A percentile compares a stretch with the other conserved stretches of the same genome.
Evolutionary conservation across 2,113 vertebrate genomes (phyloP).

Genomic region (Hippolais icterina): DNA sequence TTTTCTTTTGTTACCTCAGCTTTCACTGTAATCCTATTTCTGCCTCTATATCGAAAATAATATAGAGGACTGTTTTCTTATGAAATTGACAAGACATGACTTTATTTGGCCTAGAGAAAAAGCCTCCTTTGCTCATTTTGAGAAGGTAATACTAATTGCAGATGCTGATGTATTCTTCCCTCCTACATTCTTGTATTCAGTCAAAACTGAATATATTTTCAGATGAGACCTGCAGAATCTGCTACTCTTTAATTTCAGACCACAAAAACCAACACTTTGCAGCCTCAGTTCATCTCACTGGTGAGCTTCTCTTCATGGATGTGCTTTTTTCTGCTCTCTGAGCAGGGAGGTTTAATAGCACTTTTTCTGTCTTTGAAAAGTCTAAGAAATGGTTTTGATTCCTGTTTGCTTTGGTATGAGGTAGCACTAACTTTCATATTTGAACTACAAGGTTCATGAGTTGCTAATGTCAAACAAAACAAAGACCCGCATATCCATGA

Average conservation of each 20-base stretch:
- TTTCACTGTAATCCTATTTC: slow-evolving; percentile 2
- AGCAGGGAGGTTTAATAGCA: not conserved
- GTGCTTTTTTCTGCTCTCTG: not conserved
- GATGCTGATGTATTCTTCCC: not conserved
- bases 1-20: slow-evolving; percentile 1
- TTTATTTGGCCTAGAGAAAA: not conserved
- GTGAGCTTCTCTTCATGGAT: not conserved
- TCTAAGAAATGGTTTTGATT: not conserved
- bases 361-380: not conserved
- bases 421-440: not conserved
- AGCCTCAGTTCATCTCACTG: not conserved
- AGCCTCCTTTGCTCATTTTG: not conserved
- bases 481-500: not conserved
- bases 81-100: not conserved
- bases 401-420: not conserved
- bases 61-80: not conserved
- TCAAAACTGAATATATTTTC: not conserved
- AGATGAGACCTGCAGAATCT: not conserved
- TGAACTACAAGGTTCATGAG: not conserved
- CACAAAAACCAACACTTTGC: not conserved
- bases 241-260: not conserved
- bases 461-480: not conserved
- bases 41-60: not conserved
- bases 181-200: not conserved
- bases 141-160: not conserved